Evolutionary conservation across 2,113 vertebrate genomes (phyloP).

Genomic region (Tetrax tetrax): DNA sequence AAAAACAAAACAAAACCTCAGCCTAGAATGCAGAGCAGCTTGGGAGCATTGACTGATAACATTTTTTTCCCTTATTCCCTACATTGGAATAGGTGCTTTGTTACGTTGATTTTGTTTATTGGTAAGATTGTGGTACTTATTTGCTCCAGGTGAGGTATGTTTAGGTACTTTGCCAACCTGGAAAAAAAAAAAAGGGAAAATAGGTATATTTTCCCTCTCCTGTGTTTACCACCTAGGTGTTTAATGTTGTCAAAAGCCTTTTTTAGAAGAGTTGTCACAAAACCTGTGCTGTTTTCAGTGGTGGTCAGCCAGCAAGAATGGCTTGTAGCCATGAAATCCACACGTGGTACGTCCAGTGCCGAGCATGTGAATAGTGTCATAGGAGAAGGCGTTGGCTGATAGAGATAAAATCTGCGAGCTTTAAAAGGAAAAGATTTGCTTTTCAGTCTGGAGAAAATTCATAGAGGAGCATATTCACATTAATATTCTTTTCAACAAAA

Average conservation of each 20-base stretch:
- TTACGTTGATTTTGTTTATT: background rate
- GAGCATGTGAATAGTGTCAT: rapidly evolving
- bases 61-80: background rate
- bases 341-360: rapidly evolving
- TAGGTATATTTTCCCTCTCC: rapidly evolving
- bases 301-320: background rate
- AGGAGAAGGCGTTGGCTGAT: background rate
- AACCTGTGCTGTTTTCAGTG: rapidly evolving
- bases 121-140: background rate
- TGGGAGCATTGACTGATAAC: background rate
- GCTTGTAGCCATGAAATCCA: background rate
- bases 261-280: background rate
- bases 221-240: background rate
- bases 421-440: background rate
- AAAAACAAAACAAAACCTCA: background rate
- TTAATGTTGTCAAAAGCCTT: background rate
- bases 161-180: background rate
- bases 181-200: background rate
- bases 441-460: background rate
- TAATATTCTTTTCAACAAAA: background rate
- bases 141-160: background rate
- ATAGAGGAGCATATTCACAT: background rate
- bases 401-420: background rate
- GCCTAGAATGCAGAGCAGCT: background rate
- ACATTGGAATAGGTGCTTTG: background rate